phyloP scores from a whole-genome alignment of 2,113 vertebrate species.

The Solea senegalensis region DNA sequence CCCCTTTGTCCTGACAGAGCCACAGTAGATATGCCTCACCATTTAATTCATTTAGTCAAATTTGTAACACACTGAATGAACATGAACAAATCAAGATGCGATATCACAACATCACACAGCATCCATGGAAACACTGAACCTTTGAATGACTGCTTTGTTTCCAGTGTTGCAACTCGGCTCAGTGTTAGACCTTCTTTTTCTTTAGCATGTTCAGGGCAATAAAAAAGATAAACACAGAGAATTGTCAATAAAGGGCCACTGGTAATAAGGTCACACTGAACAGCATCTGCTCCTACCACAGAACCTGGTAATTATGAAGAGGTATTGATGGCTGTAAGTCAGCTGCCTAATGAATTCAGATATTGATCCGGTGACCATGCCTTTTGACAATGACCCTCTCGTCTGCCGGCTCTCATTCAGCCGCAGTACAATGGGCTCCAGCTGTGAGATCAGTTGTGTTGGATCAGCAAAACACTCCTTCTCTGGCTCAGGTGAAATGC shows the following conservation, averaged over 20 bases:
- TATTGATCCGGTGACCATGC: conserved; percentile 77
- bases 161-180: not conserved
- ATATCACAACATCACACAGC: too few species aligned
- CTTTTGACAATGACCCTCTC: conserved; percentile 76
- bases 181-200: conserved; percentile 2
- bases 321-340: conserved; percentile 74
- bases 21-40: too few species aligned
- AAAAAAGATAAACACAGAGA: conserved; percentile 30
- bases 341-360: conserved; percentile 78
- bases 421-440: conserved; percentile 69
- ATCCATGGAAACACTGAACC: not conserved
- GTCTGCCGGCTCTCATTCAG: conserved; percentile 63
- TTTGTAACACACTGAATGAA: too few species aligned
- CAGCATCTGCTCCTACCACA: conserved; percentile 63
- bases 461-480: conserved; percentile 56
- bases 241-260: conserved; percentile 32
- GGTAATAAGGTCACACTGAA: conserved; percentile 47
- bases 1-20: too few species aligned
- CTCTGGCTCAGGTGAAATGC: conserved; percentile 34
- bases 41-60: too few species aligned
- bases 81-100: too few species aligned
- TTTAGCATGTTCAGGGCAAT: conserved; percentile 25
- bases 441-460: conserved; percentile 69
- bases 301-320: conserved; percentile 70
- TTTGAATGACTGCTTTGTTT: not conserved